Percentiles rank a stretch among this genome's conserved stretches.
Evolutionary conservation across 1,140 invertebrate genomes (phyloP).

Genomic region (Cataglyphis hispanica): DNA sequence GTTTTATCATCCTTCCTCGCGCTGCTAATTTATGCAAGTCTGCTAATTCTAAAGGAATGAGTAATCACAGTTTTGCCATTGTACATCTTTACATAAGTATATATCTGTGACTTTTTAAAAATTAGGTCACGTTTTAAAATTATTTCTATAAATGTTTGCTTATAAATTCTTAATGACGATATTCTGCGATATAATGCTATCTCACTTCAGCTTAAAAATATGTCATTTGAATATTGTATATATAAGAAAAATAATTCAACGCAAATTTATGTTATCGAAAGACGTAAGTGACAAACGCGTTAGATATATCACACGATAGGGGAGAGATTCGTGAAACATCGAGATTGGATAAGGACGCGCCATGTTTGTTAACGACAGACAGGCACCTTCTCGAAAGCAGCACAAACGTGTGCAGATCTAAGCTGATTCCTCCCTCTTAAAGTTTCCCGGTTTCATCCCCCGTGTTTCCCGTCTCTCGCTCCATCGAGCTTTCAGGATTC

Average conservation of each 20-base stretch:
- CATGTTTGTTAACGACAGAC: conserved; percentile 71
- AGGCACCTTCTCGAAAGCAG: conserved; percentile 42
- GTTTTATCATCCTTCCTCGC: conserved; percentile 8
- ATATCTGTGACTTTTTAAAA: conserved; percentile 27
- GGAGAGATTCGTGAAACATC: conserved; percentile 56
- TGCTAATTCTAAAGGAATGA: conserved; percentile 82
- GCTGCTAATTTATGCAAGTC: conserved; percentile 57
- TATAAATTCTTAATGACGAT: not conserved
- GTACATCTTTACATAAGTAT: conserved; percentile 4
- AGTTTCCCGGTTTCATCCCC: conserved; percentile 66
- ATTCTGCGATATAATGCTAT: not conserved
- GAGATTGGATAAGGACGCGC: conserved; percentile 63
- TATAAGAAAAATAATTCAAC: conserved; percentile 25
- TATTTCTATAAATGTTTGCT: not conserved
- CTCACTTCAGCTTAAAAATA: not conserved
- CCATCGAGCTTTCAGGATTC: conserved; percentile 73
- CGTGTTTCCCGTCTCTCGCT: conserved; percentile 61
- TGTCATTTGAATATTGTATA: not conserved
- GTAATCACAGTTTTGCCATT: conserved; percentile 73
- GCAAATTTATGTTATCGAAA: conserved; percentile 38
- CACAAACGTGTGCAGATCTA: conserved; percentile 66
- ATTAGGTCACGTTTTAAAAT: conserved; percentile 24
- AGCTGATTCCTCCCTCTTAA: conserved; percentile 72
- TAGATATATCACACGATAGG: conserved; percentile 37
- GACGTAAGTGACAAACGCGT: conserved; percentile 32